phyloP scores from a whole-genome alignment of 2,797 vertebrate species.

The Erpetoichthys calabaricus region DNA sequence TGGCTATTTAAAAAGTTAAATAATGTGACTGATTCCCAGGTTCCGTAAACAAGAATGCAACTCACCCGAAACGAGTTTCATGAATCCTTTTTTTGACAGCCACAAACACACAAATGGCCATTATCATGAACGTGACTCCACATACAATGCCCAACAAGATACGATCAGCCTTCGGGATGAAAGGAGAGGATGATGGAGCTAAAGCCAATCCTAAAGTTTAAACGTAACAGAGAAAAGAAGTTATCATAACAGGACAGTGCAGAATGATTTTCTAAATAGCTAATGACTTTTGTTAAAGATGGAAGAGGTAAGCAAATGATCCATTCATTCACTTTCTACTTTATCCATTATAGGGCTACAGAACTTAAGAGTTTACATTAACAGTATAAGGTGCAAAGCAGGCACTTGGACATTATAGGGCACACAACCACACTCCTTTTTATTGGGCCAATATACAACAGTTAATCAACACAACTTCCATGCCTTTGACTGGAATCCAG shows the following conservation, averaged over 20 bases:
- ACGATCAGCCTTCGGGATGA: conserved; percentile 38
- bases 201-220: conserved; percentile 28
- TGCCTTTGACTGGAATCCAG: no score
- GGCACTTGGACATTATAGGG: no score
- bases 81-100: conserved; percentile 48
- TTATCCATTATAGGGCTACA: no score
- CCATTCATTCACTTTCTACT: neutral
- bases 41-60: conserved; percentile 2
- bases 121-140: conserved; percentile 46
- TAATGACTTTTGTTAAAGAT: neutral
- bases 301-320: neutral
- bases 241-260: no score
- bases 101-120: conserved; percentile 54
- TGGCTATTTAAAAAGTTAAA: no score
- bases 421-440: no score
- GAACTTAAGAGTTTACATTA: no score
- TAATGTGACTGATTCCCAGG: neutral
- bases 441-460: no score
- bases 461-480: no score
- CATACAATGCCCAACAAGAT: conserved; percentile 60
- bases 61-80: conserved; percentile 66
- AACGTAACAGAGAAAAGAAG: conserved; percentile 5
- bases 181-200: conserved; percentile 58
- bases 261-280: neutral
- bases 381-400: no score